Evolutionary conservation across 2,113 vertebrate species (phyloP), one percentile per base, ranked within the genome.

Genomic region (Pterocles burchelli): DNA sequence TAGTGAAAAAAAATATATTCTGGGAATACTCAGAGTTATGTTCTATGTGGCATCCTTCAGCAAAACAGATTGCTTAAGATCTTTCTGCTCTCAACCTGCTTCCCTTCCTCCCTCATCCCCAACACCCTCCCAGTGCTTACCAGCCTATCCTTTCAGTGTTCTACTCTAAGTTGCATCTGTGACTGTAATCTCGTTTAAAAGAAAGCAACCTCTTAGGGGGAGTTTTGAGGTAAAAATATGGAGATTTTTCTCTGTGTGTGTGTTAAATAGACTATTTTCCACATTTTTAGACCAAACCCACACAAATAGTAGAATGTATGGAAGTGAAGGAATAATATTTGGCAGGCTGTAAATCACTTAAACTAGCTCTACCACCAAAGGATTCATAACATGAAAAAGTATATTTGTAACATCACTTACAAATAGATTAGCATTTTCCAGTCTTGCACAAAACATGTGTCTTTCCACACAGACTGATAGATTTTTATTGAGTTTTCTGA

Each of bases 401-500:
- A 9, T 59, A 88, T 89, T 92, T 79, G 46, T 77, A 90, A 61
- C 38, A 41, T 29, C 55, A 26, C 34, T 90, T 7, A 77, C 67
- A 94, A 83, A 52, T 17, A 80, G 52, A 86, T 75, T 68, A 83
- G 18, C 72, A 68, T 83, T 94, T 95, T 84, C 79, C 82, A 63
- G 34, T 62, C 55, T 52, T 59, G 48, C 58, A 86, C 63, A 93
- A 74, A 96, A 51, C 36, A 58, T 52, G 29, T 68, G 43, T 74
- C 77, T 94, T 86, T 74, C 57, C 46, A 74, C 17, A 57, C 5
- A 90, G 79, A 66, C 67, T 55, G 67, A 79, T 54, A 91, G 48
- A 45, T 85, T 96, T 91, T 91, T 86, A 94, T 52, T 94, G 85
- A 93, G 38, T 45, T 88, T 95, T 95, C 68, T 82, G 84, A 85